Conservation (phyloP, 1,140 invertebrate genomes). For the Doryteuthis pealeii region DNA sequence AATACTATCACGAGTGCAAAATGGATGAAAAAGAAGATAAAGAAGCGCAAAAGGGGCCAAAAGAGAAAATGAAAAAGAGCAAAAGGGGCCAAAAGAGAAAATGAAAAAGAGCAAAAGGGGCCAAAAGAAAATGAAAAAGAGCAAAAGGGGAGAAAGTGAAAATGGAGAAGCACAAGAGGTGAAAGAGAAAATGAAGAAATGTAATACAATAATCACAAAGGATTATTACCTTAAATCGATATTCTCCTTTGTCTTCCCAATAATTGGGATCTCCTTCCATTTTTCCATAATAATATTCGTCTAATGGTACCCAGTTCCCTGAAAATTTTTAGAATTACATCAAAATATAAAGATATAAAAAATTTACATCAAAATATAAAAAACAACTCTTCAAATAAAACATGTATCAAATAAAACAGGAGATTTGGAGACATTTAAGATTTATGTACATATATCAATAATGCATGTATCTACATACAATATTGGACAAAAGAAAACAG, state of each 20-base stretch:
- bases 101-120: too few relatives aligned
- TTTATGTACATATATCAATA: too few relatives aligned
- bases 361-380: background rate
- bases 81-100: too few relatives aligned
- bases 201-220: too few relatives aligned
- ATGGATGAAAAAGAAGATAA: too few relatives aligned
- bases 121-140: too few relatives aligned
- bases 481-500: too few relatives aligned
- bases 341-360: background rate
- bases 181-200: background rate
- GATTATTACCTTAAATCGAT: conserved; percentile 57
- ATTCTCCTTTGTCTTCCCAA: conserved; percentile 52
- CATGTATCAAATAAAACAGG: background rate
- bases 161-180: background rate
- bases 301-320: conserved; percentile 54
- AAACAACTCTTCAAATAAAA: background rate
- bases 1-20: too few relatives aligned
- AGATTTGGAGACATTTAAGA: too few relatives aligned
- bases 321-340: conserved; percentile 15
- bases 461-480: too few relatives aligned
- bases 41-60: too few relatives aligned
- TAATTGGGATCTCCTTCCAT: conserved; percentile 53
- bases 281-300: conserved; percentile 60
- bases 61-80: too few relatives aligned
- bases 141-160: background rate